phyloP scores from a whole-genome alignment of 2,797 vertebrate genomes.

The Aldrovandia affinis region DNA sequence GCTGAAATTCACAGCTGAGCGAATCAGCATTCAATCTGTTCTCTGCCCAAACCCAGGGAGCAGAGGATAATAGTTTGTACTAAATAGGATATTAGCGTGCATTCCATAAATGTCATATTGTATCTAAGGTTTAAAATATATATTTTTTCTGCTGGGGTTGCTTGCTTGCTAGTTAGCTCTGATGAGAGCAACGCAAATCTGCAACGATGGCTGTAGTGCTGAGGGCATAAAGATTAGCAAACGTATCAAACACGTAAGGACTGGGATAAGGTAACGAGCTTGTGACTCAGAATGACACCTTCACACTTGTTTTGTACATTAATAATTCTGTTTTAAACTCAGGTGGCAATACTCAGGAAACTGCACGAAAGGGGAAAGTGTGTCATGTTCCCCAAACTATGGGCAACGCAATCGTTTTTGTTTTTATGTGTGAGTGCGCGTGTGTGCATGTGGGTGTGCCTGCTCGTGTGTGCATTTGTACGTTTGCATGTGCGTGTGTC shows the following conservation, averaged over 20 bases:
- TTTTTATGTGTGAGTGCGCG: neutral
- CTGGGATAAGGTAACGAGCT: neutral
- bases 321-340: neutral
- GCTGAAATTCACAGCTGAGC: conserved; percentile 7
- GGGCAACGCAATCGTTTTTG: neutral
- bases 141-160: neutral
- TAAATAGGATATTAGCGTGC: neutral
- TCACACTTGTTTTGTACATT: conserved; percentile 11
- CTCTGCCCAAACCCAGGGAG: neutral
- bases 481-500: neutral
- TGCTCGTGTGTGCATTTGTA: too few relatives aligned
- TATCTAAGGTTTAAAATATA: conserved; percentile 2
- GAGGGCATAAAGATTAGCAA: neutral
- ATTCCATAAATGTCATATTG: conserved; percentile 13
- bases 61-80: neutral
- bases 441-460: conserved; percentile 25
- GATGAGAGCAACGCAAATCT: conserved; percentile 1
- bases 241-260: neutral
- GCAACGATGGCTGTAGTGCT: neutral
- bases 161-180: neutral
- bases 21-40: neutral
- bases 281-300: neutral
- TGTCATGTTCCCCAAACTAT: neutral
- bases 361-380: neutral
- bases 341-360: neutral